Evolutionary conservation across 2,797 vertebrate genomes (phyloP).

Genomic region (Oreonectes daqikongensis): DNA sequence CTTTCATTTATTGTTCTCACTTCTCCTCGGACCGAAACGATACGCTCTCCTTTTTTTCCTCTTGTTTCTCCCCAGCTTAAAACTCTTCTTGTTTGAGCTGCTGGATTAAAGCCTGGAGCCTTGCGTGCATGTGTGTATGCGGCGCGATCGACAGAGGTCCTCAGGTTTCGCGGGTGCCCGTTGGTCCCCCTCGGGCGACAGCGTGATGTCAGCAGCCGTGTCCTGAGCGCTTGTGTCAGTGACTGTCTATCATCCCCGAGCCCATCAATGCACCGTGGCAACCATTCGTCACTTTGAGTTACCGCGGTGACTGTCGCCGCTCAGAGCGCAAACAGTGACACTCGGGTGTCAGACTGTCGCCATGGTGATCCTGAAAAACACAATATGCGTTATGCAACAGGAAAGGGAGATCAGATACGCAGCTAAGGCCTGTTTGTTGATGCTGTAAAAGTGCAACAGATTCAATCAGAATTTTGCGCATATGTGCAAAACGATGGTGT

Average conservation of each 20-base stretch:
- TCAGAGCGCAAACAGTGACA: constrained; percentile 70
- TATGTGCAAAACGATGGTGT: neutral
- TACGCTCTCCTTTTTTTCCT: constrained; percentile 66
- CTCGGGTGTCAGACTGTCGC: constrained; percentile 47
- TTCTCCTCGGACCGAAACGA: constrained; percentile 68
- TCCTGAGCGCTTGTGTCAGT: constrained; percentile 69
- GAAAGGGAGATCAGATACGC: constrained; percentile 32
- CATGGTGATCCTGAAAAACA: constrained; percentile 34
- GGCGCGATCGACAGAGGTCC: constrained; percentile 63
- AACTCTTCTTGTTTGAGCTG: constrained; percentile 64
- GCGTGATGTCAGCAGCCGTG: constrained; percentile 71
- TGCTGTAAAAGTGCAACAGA: constrained; percentile 31
- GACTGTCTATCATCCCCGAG: constrained; percentile 75
- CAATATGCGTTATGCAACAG: constrained; percentile 34
- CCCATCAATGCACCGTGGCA: constrained; percentile 68
- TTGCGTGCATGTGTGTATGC: constrained; percentile 38
- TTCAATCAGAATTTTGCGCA: constrained; percentile 23
- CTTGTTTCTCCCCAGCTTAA: constrained; percentile 66
- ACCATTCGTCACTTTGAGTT: constrained; percentile 66
- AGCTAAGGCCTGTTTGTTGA: constrained; percentile 40
- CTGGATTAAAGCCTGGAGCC: constrained; percentile 67
- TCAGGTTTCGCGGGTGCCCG: constrained; percentile 72
- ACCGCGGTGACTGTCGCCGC: constrained; percentile 46
- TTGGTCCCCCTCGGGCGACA: constrained; percentile 73
- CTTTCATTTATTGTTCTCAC: constrained; percentile 41